phyloP scores from a whole-genome alignment of 2,797 vertebrate species.

The Molossus molossus region DNA sequence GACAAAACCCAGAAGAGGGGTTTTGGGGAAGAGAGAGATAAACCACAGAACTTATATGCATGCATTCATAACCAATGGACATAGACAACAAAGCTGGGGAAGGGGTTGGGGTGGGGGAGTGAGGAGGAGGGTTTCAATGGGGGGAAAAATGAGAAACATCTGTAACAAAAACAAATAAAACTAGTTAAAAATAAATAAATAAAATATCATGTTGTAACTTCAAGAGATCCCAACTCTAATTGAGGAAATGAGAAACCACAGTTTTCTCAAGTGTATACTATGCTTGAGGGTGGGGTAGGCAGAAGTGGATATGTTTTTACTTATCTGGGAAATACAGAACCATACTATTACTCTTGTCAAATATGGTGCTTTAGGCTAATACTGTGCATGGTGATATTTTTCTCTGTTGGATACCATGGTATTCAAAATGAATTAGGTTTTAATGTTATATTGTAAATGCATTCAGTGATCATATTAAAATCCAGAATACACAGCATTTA shows the following conservation, averaged over 20 bases:
- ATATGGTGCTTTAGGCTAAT: not conserved
- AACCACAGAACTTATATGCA: no score
- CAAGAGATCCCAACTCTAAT: not conserved
- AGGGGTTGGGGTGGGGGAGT: no score
- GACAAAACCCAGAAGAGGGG: no score
- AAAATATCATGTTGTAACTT: constrained; percentile 13
- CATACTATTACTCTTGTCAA: not conserved
- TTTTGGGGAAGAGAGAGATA: no score
- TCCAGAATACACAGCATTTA: not conserved
- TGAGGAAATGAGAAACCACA: not conserved
- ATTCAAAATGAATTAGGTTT: constrained; percentile 56
- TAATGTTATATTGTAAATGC: not conserved
- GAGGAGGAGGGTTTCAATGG: no score
- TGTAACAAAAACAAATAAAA: no score
- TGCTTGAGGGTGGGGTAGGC: not conserved
- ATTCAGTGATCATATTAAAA: constrained; percentile 15
- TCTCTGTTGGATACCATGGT: not conserved
- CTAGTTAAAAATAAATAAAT: not conserved
- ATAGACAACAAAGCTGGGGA: no score
- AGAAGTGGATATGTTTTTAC: not conserved
- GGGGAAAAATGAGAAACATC: no score
- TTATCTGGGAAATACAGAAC: not conserved
- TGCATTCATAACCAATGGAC: no score
- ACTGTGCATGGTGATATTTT: not conserved
- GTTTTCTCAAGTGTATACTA: not conserved